These are phyloP conservation scores for Anisognathus igniventris DNA, from an alignment of 2,797 vertebrate genomes.

Conservation along the genomic window DNA sequence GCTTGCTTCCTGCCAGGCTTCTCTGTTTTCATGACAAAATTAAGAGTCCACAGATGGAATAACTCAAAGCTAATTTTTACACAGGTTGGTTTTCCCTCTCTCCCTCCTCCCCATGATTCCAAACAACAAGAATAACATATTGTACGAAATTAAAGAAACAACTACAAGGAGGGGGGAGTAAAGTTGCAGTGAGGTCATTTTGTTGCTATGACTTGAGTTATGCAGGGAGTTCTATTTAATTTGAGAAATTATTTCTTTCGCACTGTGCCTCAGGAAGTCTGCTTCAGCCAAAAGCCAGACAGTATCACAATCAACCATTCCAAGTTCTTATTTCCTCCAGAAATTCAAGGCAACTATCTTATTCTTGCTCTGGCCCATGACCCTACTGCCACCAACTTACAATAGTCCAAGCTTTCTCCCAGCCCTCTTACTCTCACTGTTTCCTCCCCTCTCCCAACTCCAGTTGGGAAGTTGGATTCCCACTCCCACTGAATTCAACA, in stretches of 20 bases:
- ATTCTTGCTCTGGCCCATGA: not conserved
- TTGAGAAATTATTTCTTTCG: not conserved
- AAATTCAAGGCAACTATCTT: not conserved
- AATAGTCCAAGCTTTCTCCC: not conserved
- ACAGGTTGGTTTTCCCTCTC: slow-evolving; percentile 73
- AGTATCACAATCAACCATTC: not conserved
- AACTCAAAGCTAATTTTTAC: slow-evolving; percentile 82
- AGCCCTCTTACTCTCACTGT: not conserved
- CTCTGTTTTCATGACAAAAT: slow-evolving; percentile 82
- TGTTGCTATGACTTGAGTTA: slow-evolving; percentile 10
- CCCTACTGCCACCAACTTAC: not conserved
- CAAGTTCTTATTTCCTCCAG: not conserved
- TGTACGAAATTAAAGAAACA: slow-evolving; percentile 73
- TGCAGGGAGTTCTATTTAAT: not conserved
- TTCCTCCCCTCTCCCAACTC: not conserved
- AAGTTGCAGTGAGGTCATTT: slow-evolving; percentile 49
- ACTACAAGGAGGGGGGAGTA: slow-evolving; percentile 30
- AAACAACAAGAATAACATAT: slow-evolving; percentile 73
- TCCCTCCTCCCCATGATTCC: slow-evolving; percentile 58
- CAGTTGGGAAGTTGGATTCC: not conserved
- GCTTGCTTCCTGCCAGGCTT: slow-evolving; percentile 77
- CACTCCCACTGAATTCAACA: not conserved
- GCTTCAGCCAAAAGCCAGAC: not conserved
- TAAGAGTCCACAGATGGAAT: slow-evolving; percentile 82
- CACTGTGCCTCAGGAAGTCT: not conserved